A percentile compares a stretch with the other conserved stretches of the same genome.
phyloP scores from a whole-genome alignment of 1,140 invertebrate genomes.

The Drosophila cardini region DNA sequence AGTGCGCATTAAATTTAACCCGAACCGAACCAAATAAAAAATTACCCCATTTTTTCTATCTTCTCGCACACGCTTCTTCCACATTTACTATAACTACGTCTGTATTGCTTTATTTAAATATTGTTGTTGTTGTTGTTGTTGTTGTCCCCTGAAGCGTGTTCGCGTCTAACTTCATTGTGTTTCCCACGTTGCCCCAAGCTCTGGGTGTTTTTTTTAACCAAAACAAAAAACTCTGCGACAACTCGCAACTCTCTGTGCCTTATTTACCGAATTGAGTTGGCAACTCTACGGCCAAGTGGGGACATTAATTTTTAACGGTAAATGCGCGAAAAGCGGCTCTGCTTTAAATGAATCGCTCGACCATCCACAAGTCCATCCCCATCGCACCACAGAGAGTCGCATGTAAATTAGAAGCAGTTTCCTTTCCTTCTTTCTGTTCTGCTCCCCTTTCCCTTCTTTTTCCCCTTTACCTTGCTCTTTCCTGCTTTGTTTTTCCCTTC shows the following conservation, averaged over 20 bases:
- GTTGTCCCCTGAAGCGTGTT: slow-evolving; percentile 24
- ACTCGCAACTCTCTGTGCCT: slow-evolving; percentile 44
- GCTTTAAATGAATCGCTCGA: slow-evolving; percentile 74
- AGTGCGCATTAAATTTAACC: slow-evolving; percentile 47
- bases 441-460: slow-evolving; percentile 1
- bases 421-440: slow-evolving; percentile 41
- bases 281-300: slow-evolving; percentile 59
- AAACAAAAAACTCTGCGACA: slow-evolving; percentile 8
- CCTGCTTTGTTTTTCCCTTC: slow-evolving; percentile 17
- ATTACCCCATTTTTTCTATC: slow-evolving; percentile 39
- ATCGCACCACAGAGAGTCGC: slow-evolving; percentile 33
- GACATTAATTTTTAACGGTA: slow-evolving; percentile 82
- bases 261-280: slow-evolving; percentile 75
- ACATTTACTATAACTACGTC: neutral
- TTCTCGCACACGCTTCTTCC: slow-evolving; percentile 10
- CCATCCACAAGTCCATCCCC: slow-evolving; percentile 9
- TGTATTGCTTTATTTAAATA: neutral
- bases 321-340: slow-evolving; percentile 78
- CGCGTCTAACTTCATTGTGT: slow-evolving; percentile 43
- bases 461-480: slow-evolving; percentile 23
- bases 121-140: slow-evolving; percentile 12
- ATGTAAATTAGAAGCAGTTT: slow-evolving; percentile 80
- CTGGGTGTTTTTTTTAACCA: slow-evolving; percentile 8
- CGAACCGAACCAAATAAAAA: slow-evolving; percentile 38
- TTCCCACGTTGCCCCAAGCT: neutral